Conservation (phyloP, 1,140 invertebrate species). For the Platyscapa corneri region DNA sequence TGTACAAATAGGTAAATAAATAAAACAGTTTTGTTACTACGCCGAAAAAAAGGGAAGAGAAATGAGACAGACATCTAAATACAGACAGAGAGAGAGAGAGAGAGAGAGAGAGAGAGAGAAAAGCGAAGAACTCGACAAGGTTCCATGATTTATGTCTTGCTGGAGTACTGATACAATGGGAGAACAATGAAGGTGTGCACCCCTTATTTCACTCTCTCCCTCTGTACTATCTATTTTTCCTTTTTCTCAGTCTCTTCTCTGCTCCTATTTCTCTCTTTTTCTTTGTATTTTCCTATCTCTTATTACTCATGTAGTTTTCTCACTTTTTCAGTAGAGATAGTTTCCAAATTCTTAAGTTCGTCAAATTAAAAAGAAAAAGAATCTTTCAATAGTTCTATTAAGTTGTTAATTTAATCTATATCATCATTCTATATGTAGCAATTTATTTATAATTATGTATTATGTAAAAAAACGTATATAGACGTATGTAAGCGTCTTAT, state of each 20-base stretch:
- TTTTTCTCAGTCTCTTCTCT: too few relatives aligned
- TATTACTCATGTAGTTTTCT: not conserved
- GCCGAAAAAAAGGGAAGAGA: not conserved
- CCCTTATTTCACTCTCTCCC: conserved; percentile 26
- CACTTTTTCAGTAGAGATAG: not conserved
- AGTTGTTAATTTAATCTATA: too few relatives aligned
- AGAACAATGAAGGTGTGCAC: conserved; percentile 50
- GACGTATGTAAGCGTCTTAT: too few relatives aligned
- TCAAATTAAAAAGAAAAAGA: conserved; percentile 41
- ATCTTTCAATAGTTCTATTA: too few relatives aligned
- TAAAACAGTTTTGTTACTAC: not conserved
- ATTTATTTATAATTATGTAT: too few relatives aligned
- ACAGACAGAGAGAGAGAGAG: not conserved
- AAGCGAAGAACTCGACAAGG: conserved; percentile 13
- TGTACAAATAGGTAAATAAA: conserved; percentile 7
- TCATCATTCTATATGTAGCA: too few relatives aligned
- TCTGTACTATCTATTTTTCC: too few relatives aligned
- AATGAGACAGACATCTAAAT: too few relatives aligned
- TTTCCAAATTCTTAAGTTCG: conserved; percentile 22
- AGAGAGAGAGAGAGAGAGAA: not conserved
- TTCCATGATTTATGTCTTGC: conserved; percentile 49
- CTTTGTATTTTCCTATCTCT: not conserved
- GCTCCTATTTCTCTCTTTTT: not conserved
- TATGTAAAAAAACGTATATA: too few relatives aligned
- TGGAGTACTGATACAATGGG: conserved; percentile 48